phyloP scores from a whole-genome alignment of 37 sponge, comb jelly and placozoan species.

The Hexactinellida sp. region DNA sequence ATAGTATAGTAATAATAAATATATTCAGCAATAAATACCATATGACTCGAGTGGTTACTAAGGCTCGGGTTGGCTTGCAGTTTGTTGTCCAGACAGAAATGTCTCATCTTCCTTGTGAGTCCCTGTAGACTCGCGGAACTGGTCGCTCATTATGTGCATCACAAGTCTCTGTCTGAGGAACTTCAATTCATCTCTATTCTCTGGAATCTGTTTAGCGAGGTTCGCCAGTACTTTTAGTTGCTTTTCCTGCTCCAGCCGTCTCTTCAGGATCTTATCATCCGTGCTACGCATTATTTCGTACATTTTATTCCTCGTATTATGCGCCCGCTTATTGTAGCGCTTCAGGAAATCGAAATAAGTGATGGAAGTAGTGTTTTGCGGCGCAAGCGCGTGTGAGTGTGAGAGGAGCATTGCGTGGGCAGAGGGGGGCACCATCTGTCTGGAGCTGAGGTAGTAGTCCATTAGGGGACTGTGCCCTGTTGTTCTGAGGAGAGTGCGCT shows the following conservation, averaged over 20 bases:
- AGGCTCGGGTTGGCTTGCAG: no score
- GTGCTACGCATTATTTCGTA: neutral
- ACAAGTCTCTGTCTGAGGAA: neutral
- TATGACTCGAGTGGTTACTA: no score
- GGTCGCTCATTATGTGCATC: no score
- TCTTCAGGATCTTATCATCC: neutral
- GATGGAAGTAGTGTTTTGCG: neutral
- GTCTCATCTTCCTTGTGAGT: neutral
- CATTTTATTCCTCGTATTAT: neutral
- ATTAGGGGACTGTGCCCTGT: neutral
- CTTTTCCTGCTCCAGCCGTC: neutral
- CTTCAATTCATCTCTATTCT: neutral
- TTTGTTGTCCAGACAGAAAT: no score
- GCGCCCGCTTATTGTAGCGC: neutral
- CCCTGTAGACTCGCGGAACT: neutral
- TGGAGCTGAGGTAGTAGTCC: neutral
- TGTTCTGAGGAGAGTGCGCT: constrained; percentile 1
- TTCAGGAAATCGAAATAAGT: neutral
- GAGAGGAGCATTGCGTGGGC: neutral
- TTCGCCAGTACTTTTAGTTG: neutral
- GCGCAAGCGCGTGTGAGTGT: neutral
- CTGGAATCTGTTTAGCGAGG: neutral
- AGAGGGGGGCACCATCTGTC: neutral
- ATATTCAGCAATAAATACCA: no score
- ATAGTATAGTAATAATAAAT: no score